Percentiles rank a stretch among this genome's conserved stretches.
phyloP scores from a whole-genome alignment of 2,888 invertebrate genomes.

The Actias luna region DNA sequence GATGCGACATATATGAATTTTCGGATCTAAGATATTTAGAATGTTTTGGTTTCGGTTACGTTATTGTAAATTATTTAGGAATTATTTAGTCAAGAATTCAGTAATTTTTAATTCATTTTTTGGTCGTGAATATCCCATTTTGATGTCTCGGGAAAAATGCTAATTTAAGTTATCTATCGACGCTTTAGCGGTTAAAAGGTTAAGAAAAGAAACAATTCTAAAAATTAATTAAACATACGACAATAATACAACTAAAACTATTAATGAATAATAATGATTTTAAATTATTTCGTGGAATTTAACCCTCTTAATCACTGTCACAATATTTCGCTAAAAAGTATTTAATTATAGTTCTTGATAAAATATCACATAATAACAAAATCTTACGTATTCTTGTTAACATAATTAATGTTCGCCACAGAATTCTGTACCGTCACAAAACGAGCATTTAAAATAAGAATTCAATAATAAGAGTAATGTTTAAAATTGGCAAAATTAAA shows the following conservation, averaged over 20 bases:
- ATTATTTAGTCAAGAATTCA: too few relatives aligned
- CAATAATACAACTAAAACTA: neutral
- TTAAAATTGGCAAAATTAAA: neutral
- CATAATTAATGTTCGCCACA: neutral
- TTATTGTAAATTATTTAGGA: too few relatives aligned
- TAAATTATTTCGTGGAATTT: neutral
- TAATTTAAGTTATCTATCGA: too few relatives aligned
- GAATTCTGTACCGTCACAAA: neutral
- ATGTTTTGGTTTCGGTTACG: too few relatives aligned
- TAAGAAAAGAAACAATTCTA: neutral
- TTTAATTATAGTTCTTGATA: neutral
- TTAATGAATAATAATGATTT: neutral
- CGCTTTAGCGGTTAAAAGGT: neutral
- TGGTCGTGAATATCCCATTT: too few relatives aligned
- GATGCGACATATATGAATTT: too few relatives aligned
- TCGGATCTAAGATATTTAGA: too few relatives aligned
- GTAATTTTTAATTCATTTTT: too few relatives aligned
- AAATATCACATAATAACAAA: neutral
- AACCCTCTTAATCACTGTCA: neutral
- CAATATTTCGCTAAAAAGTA: neutral
- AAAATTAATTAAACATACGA: conserved; percentile 3
- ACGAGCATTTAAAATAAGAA: neutral
- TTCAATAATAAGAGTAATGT: neutral
- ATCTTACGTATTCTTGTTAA: neutral
- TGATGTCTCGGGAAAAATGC: too few relatives aligned